Evolutionary conservation across 2,797 vertebrate genomes (phyloP).

Genomic region (Pteronotus mesoamericanus): DNA sequence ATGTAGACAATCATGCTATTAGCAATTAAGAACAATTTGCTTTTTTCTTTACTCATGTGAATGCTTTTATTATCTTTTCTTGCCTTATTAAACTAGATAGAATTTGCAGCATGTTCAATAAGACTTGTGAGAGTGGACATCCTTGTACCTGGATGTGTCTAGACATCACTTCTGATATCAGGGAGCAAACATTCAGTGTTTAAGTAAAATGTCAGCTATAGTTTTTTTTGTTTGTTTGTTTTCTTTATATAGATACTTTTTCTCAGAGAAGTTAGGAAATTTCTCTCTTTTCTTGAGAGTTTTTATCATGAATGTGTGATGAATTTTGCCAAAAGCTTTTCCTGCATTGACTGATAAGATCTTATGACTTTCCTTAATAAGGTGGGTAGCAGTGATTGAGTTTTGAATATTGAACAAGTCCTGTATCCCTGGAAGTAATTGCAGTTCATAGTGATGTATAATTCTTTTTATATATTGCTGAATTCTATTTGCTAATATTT

Average conservation of each 20-base stretch:
- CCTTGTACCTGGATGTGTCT: too few relatives aligned
- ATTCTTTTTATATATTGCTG: neutral
- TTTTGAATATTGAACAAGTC: constrained; percentile 19
- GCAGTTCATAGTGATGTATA: neutral
- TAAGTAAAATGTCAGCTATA: neutral
- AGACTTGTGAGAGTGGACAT: neutral
- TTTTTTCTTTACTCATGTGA: neutral
- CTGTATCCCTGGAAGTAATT: neutral
- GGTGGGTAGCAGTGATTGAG: neutral
- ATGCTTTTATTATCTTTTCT: neutral
- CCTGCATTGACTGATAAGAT: neutral
- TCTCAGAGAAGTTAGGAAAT: neutral
- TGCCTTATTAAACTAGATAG: neutral
- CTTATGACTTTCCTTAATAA: neutral
- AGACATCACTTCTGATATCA: neutral
- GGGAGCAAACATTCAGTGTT: neutral
- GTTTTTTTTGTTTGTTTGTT: neutral
- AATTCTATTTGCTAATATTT: neutral
- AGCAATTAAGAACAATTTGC: neutral
- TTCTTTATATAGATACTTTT: neutral
- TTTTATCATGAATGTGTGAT: neutral
- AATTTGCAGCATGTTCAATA: neutral
- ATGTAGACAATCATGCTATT: neutral
- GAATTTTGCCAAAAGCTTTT: neutral
- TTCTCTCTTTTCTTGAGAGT: neutral